Conservation (phyloP, 2,113 vertebrate species). For the Syngnathus scovelli region DNA sequence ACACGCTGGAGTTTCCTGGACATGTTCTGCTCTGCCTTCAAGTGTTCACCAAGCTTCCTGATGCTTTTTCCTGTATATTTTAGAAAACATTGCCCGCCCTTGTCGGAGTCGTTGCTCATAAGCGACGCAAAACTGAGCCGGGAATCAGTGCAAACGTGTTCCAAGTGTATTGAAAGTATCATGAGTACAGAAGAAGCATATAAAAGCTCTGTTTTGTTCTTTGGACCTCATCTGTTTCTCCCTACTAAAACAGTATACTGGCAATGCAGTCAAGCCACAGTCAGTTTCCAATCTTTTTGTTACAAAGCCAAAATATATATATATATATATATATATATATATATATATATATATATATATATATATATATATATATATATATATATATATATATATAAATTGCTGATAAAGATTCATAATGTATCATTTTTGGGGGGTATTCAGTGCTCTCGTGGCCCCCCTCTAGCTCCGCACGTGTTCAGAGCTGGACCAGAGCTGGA, state of each 20-base stretch:
- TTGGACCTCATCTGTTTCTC: background rate
- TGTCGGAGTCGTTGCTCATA: background rate
- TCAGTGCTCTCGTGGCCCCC: too few relatives aligned
- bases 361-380: too few relatives aligned
- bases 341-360: too few relatives aligned
- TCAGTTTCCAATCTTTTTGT: background rate
- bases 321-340: too few relatives aligned
- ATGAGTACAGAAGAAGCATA: background rate
- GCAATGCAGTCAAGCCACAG: background rate
- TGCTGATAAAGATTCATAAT: too few relatives aligned
- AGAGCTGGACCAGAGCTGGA: too few relatives aligned
- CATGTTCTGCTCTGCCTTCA: background rate
- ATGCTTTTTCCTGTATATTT: background rate
- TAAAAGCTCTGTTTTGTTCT: background rate
- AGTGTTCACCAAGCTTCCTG: background rate
- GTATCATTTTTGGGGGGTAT: too few relatives aligned
- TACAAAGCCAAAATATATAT: too few relatives aligned
- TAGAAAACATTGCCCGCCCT: background rate
- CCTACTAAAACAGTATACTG: background rate
- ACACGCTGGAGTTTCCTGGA: conserved; percentile 2
- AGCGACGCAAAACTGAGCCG: background rate
- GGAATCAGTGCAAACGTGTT: background rate
- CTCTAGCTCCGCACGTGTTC: too few relatives aligned
- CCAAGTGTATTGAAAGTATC: background rate
- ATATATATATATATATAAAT: too few relatives aligned